Base-by-base conservation (phyloP, 2,888 invertebrate species). In the Dorcus parallelipipedus region DNA sequence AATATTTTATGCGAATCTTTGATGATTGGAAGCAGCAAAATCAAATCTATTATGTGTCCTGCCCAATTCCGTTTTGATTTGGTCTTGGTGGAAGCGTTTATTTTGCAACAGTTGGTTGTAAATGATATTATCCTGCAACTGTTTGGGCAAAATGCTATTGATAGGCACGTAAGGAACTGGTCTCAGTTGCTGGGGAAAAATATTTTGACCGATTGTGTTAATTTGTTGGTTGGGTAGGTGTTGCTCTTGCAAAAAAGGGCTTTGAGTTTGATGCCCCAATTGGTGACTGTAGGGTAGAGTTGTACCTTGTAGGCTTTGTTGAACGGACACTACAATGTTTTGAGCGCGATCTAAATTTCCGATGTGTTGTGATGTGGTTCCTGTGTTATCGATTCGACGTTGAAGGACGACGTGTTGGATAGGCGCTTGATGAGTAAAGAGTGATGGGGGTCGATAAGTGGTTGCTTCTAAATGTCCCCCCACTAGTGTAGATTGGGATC, bases 381-480 rank as follows among this genome's bases (percentile, higher is more conserved):
- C 58, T 41, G 54, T 41, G 48, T 54, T 56, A 50, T 58, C 60
- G 48, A 51, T 58, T 56, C 62, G 54, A 56, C 61, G 64, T 61
- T 67, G 61, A 52, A 63, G 60, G 49, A 62, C 50, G 49, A 60
- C 49, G 52, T 65, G 64, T 17, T 66, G 67, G 26, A 55, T 59
- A 45, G 58, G 59, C 17, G 60, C 61, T 51, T 66, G 64, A 64
- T 54, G 48, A 61, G 39, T 62, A 63, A 63, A 68, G 69, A 52
- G 67, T 67, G 50, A 62, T 66, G 69, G 69, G 54, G 80, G 80
- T 50, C 79, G 73, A 69, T 74, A 80, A 42, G 80, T 80, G 53
- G 80, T 80, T 38, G 79, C 73, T 68, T 76, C 75, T 67, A 77
- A 71, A 69, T 69, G 74, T 74, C 76, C 76, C 77, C 68, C 69